These are phyloP conservation scores for Alloscopus bannaensis DNA, from an alignment of 2,888 invertebrate genomes.

Conservation along the genomic window DNA sequence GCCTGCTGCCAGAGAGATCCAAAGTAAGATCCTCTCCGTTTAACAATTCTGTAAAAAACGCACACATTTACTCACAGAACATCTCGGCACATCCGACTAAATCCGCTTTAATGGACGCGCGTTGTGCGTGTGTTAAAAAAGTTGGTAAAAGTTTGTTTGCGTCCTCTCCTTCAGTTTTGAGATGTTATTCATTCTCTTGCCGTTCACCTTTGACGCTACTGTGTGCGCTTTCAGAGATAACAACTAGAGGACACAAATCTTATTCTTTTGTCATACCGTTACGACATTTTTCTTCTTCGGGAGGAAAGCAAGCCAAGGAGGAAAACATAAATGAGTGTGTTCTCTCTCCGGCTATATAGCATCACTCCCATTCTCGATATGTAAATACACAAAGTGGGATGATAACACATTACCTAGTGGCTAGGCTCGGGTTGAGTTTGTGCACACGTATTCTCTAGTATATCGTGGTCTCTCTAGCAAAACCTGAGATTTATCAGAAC, in stretches of 20 bases:
- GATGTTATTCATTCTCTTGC: slow-evolving; percentile 27
- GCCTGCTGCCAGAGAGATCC: too few relatives aligned
- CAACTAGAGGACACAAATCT: slow-evolving; percentile 15
- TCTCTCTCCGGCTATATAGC: slow-evolving; percentile 15
- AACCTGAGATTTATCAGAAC: slow-evolving; percentile 54
- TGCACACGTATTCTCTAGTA: slow-evolving; percentile 5
- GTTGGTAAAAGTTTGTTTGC: too few relatives aligned
- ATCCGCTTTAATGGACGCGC: too few relatives aligned
- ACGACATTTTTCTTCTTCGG: slow-evolving; percentile 39
- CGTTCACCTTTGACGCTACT: slow-evolving; percentile 47
- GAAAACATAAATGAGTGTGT: slow-evolving; percentile 42
- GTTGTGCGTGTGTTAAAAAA: too few relatives aligned
- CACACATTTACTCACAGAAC: too few relatives aligned
- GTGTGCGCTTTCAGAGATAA: slow-evolving; percentile 12
- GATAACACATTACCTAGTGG: slow-evolving; percentile 49
- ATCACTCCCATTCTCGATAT: neutral
- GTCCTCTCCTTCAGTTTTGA: slow-evolving; percentile 24
- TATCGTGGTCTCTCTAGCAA: slow-evolving; percentile 26
- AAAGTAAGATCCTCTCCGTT: too few relatives aligned
- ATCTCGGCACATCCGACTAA: too few relatives aligned
- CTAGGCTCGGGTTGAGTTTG: slow-evolving; percentile 48
- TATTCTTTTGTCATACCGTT: slow-evolving; percentile 24
- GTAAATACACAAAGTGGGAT: slow-evolving; percentile 1
- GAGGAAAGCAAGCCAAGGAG: slow-evolving; percentile 19
- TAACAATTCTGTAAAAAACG: too few relatives aligned